Evolutionary conservation across 2,797 vertebrate species (phyloP).

Genomic region (Bovichtus diacanthus): DNA sequence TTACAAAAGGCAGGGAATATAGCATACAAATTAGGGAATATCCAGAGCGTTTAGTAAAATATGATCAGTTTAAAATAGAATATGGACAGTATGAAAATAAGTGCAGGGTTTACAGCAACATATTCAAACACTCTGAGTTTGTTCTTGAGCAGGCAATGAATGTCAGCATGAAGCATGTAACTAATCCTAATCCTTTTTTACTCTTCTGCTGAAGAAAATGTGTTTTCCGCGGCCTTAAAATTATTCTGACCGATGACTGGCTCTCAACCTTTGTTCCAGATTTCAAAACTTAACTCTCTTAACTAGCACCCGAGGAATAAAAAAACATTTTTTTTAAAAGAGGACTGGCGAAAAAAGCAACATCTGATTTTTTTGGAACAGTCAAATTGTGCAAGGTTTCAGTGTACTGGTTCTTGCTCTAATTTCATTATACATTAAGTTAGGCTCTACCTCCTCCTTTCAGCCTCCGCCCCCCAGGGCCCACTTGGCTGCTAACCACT

Average conservation of each 20-base stretch:
- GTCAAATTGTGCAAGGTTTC: slow-evolving; percentile 54
- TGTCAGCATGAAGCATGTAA: slow-evolving; percentile 15
- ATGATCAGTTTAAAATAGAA: slow-evolving; percentile 2
- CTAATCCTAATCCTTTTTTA: slow-evolving; percentile 26
- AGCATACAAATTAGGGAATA: slow-evolving; percentile 16
- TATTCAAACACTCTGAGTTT: slow-evolving; percentile 12
- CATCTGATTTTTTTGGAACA: slow-evolving; percentile 24
- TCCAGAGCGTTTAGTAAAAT: slow-evolving; percentile 12
- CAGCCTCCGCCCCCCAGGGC: slow-evolving; percentile 54
- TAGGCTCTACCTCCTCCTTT: slow-evolving; percentile 29
- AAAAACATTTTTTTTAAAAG: slow-evolving; percentile 1
- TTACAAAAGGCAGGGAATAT: slow-evolving; percentile 8
- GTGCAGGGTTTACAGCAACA: slow-evolving; percentile 16
- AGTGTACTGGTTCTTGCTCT: slow-evolving; percentile 45
- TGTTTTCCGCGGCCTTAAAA: not conserved
- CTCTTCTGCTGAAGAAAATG: slow-evolving; percentile 3
- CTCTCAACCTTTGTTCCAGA: slow-evolving; percentile 44
- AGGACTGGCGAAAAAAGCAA: slow-evolving; percentile 15
- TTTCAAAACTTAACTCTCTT: slow-evolving; percentile 32
- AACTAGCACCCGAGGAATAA: slow-evolving; percentile 20
- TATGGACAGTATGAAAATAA: slow-evolving; percentile 11
- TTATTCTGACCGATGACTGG: slow-evolving; percentile 46
- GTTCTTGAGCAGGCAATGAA: slow-evolving; percentile 7
- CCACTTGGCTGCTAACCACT: slow-evolving; percentile 61
- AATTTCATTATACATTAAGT: slow-evolving; percentile 59